A percentile compares a stretch with the other conserved stretches of the same genome.
These are phyloP conservation scores for Latrodectus hesperus DNA, from an alignment of 2,888 invertebrate genomes.

Conservation along the genomic window DNA sequence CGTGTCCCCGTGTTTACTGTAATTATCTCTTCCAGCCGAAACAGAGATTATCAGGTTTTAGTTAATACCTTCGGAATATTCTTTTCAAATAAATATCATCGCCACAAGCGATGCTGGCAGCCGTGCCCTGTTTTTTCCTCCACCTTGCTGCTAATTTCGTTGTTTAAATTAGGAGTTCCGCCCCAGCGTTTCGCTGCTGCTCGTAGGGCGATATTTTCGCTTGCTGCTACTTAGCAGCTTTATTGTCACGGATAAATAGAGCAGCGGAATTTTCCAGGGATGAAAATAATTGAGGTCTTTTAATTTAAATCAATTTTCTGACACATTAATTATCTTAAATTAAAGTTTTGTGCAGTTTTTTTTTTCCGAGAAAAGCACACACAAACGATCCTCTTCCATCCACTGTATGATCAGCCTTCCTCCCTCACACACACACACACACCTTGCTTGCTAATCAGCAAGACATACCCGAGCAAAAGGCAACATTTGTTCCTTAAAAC, in stretches of 20 bases:
- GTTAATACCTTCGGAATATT: constrained; percentile 66
- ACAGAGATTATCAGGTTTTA: constrained; percentile 59
- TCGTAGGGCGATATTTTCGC: constrained; percentile 16
- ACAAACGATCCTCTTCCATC: neutral
- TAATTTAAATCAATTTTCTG: constrained; percentile 43
- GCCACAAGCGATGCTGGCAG: constrained; percentile 49
- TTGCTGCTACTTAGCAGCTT: constrained; percentile 2
- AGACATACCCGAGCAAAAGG: neutral
- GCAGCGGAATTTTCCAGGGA: constrained; percentile 10
- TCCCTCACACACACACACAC: neutral
- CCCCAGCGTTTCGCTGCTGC: constrained; percentile 12
- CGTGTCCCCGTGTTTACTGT: constrained; percentile 59
- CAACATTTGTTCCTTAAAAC: constrained; percentile 2
- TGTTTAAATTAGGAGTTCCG: constrained; percentile 18
- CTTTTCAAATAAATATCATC: constrained; percentile 63
- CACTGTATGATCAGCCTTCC: neutral
- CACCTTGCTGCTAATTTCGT: constrained; percentile 16
- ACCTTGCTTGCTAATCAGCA: neutral
- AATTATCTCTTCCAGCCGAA: constrained; percentile 61
- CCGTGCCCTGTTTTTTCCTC: neutral
- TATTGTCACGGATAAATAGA: constrained; percentile 5
- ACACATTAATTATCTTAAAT: constrained; percentile 42
- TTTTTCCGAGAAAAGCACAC: neutral
- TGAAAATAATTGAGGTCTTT: constrained; percentile 60
- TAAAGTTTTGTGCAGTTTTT: constrained; percentile 7